Base-by-base conservation (phyloP, 30 jellyfish, hydroid and myxozoan species). In the Hydra vulgaris region DNA sequence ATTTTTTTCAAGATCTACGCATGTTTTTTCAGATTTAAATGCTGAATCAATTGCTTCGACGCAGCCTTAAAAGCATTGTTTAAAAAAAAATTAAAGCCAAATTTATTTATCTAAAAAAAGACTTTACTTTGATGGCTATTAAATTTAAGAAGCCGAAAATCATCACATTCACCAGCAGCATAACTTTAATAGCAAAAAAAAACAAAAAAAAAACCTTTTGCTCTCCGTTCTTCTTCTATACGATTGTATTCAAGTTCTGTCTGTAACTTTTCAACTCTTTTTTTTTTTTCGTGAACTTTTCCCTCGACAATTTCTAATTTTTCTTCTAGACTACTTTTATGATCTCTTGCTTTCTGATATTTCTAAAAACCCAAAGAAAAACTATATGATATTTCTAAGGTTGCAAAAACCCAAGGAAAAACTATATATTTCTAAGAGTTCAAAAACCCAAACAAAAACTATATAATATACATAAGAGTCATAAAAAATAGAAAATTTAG, bases 181-280 rank as follows among this genome's bases (percentile, higher is more conserved):
- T n/a, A n/a, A n/a, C n/a, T 40, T 40, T 40, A 40, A 40, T 40
- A 40, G 12, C 12, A 40, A 40, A 40, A 40, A 40, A 68, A 68
- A 53, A 0, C n/a, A n/a, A n/a, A n/a, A 56, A 68, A 68, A 53
- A 0, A 0, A 80, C 87, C 87, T 80, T 80, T 74, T 15, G 27
- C 27, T 54, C 87, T 69, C 66, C 87, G 27, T 18, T 54, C 87
- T 70, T 80, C 87, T 80, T 80, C 87, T 16, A 23, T 21, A 7
- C 53, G 18, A 26, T 67, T 66, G 71, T 80, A 80, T 19, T 80
- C 87, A 25, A 80, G 81, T 19, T 80, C 87, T 0, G 83, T 23
- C 40, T 80, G 21, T 71, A 80, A 52, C 26, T 81, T 79, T 23
- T 21, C 81, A 0, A 66, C 23, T 66, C 87, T 20, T 26, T 79